Base-by-base conservation (phyloP, 2,888 invertebrate genomes). In the Rhamnusium bicolor region DNA sequence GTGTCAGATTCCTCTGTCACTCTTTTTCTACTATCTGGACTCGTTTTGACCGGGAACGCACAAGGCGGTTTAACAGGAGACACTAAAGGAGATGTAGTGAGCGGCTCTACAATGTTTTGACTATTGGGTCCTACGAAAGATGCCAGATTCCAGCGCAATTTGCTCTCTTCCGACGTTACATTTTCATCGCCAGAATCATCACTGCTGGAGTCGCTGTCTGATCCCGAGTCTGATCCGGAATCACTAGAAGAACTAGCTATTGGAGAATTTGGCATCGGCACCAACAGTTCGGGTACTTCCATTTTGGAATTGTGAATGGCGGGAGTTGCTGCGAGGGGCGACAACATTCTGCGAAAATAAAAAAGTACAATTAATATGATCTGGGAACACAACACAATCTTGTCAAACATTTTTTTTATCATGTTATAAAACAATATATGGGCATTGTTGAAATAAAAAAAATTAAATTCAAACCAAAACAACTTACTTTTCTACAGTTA, bases 161-260 rank as follows among this genome's bases (percentile, higher is more conserved):
- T 46, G 84, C 77, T 85, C 76, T 90, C 89, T 80, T 90, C 89
- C 79, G 89, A 78, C 80, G 85, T 83, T 16, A 76, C 80, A 69
- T 81, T 84, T 53, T 90, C 90, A 62, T 90, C 90, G 47, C 88
- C 90, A 51, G 90, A 89, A 72, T 90, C 91, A 74, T 91, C 91
- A 79, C 89, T 90, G 81, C 89, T 91, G 2, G 89, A 88, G 73
- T 89, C 89, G 58, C 84, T 89, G 66, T 91, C 92, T 0, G 91
- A 90, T 12, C 91, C 91, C 0, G 92, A 91, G 75, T 92, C 90
- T 5, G 92, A 91, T 76, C 91, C 91, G 0, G 93, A 91, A 82
- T 91, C 93, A 47, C 92, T 92, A 0, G 91, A 92, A 1, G 92
- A 92, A 90, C 81, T 91, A 89, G 83, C 91, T 90, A 82, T 90